Percentiles rank a stretch among this genome's conserved stretches.
Evolutionary conservation across 2,888 invertebrate species (phyloP).

Genomic region (Melitaea athalia): DNA sequence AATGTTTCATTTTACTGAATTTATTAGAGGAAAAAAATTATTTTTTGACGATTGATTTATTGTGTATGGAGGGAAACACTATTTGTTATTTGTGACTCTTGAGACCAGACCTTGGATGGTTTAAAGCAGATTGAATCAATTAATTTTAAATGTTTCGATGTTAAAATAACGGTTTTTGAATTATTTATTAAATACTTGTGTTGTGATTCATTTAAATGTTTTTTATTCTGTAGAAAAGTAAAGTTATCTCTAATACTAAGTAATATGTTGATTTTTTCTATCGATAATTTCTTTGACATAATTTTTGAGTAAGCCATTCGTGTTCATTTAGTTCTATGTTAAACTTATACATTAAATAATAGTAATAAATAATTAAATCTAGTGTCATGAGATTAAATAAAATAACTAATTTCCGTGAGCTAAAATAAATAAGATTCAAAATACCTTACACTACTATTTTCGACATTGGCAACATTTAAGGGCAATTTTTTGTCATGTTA

Average conservation of each 20-base stretch:
- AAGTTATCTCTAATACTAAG: not conserved
- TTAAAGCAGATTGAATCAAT: too few relatives aligned
- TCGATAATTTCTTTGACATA: not conserved
- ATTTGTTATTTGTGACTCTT: too few relatives aligned
- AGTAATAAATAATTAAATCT: conserved; percentile 14
- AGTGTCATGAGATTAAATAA: conserved; percentile 24
- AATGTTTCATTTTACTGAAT: too few relatives aligned
- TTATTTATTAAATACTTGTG: too few relatives aligned
- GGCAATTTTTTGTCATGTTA: not conserved
- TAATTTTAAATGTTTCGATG: too few relatives aligned
- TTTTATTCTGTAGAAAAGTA: not conserved
- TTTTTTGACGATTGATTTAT: too few relatives aligned
- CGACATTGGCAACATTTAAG: conserved; percentile 10
- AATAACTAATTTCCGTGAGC: conserved; percentile 4
- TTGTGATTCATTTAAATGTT: too few relatives aligned
- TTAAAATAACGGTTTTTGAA: too few relatives aligned
- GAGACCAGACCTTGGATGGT: too few relatives aligned
- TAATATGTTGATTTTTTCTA: not conserved
- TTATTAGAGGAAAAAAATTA: too few relatives aligned
- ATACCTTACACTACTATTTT: not conserved
- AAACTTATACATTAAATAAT: not conserved
- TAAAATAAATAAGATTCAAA: conserved; percentile 4
- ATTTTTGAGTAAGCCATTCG: not conserved
- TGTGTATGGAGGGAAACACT: too few relatives aligned
- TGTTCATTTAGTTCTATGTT: not conserved